Evolutionary conservation across 2,888 invertebrate genomes (phyloP), one percentile per base, ranked within the genome.

Genomic region (Catocala sponsa): DNA sequence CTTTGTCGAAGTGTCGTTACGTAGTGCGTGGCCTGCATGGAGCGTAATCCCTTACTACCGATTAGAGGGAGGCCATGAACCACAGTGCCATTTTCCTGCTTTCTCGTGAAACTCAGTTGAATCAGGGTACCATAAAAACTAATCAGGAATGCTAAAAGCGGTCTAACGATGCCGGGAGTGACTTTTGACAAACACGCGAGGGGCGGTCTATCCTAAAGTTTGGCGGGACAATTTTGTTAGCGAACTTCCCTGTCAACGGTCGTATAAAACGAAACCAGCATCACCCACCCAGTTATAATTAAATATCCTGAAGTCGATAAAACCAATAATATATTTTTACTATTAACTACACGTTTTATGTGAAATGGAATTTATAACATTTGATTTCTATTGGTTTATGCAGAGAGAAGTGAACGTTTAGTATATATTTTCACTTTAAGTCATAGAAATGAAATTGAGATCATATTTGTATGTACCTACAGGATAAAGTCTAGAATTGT

Each of bases 171-270:
- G 80, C 75, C 77, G 77, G 70, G 74, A 79, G 76, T 70, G 85
- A 86, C 79, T 87, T 88, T 86, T 86, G 88, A 86, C 85, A 88
- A 88, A 87, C 85, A 87, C 76, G 80, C 81, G 74, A 81, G 81
- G 70, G 79, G 74, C 76, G 77, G 78, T 64, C 70, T 65, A 61
- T 65, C 57, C 68, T 61, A 78, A 84, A 85, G 75, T 85, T 84
- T 76, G 65, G 66, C 70, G 72, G 77, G 78, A 83, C 80, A 86
- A 85, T 86, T 85, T 87, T 78, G 82, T 85, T 88, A 82, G 78
- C 72, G 64, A 88, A 88, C 82, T 87, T 86, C 80, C 71, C 76
- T 78, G 81, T 80, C 77, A 81, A 80, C 78, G 79, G 70, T 79
- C 80, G 75, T 81, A 85, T 85, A 86, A 84, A 84, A 81, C 81